Percentiles rank a stretch among this genome's conserved stretches.
Evolutionary conservation across 2,888 invertebrate genomes (phyloP).

Genomic region (Tetrapedia diversipes): DNA sequence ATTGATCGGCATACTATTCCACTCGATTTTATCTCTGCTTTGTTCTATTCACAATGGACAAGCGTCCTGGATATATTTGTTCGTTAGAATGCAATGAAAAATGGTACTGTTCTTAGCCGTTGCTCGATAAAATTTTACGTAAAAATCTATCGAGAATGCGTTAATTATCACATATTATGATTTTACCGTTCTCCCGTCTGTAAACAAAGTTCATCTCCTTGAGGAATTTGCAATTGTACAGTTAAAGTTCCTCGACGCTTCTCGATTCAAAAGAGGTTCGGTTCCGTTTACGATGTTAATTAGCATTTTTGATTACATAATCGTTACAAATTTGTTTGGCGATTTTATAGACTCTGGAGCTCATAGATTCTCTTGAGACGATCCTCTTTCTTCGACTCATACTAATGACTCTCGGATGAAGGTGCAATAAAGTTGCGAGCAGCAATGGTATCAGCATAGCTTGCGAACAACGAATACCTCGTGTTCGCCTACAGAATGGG

Average conservation of each 20-base stretch:
- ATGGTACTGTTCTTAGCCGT: no score
- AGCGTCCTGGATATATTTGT: neutral
- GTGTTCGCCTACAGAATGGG: neutral
- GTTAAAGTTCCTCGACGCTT: neutral
- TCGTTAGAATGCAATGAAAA: neutral
- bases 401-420: neutral
- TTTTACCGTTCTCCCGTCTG: neutral
- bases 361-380: no score
- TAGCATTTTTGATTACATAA: neutral
- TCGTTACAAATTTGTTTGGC: neutral
- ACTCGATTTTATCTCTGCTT: conserved; percentile 2
- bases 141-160: no score
- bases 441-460: neutral
- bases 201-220: neutral
- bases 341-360: no score
- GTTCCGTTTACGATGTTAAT: no score
- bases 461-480: neutral
- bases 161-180: no score
- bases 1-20: conserved; percentile 15
- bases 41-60: neutral
- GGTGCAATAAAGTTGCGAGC: neutral
- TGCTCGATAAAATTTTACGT: no score
- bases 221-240: neutral
- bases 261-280: no score
- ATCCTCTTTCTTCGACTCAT: no score